phyloP scores from a whole-genome alignment of 2,797 vertebrate genomes.

The Karalla daura region DNA sequence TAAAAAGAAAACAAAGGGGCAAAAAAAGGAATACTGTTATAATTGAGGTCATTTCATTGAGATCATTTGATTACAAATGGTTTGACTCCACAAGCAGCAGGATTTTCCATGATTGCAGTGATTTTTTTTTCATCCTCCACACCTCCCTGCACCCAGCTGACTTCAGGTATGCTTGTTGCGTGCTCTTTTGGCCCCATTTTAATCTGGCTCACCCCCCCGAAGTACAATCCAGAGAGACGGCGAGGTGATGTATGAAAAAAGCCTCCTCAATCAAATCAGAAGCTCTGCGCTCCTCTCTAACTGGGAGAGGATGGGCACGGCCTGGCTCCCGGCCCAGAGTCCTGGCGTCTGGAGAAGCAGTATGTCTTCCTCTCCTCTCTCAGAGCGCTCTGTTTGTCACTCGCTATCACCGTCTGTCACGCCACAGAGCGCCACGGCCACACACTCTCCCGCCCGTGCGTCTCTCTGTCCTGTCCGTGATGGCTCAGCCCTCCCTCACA shows the following conservation, averaged over 20 bases:
- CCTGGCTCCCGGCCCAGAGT: constrained; percentile 73
- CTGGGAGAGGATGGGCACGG: constrained; percentile 51
- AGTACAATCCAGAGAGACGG: constrained; percentile 46
- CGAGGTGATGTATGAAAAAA: constrained; percentile 39
- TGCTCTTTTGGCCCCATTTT: constrained; percentile 39
- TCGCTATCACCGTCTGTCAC: constrained; percentile 77
- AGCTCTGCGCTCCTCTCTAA: constrained; percentile 36
- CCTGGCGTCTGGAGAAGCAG: constrained; percentile 71
- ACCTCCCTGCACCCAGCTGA: constrained; percentile 45
- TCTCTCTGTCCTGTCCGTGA: constrained; percentile 53
- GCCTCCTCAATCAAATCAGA: constrained; percentile 46
- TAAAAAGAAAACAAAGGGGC: background rate
- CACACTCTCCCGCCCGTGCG: constrained; percentile 54
- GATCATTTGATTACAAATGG: constrained; percentile 24
- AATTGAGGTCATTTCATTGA: background rate
- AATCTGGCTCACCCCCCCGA: constrained; percentile 52
- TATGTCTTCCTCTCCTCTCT: constrained; percentile 74
- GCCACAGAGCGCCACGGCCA: constrained; percentile 57
- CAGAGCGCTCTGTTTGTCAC: constrained; percentile 74
- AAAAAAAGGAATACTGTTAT: background rate
- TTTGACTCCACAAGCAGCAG: constrained; percentile 19
- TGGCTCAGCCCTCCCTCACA: constrained; percentile 45
- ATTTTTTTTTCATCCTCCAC: constrained; percentile 30
- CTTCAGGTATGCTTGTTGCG: constrained; percentile 51
- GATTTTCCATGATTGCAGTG: constrained; percentile 14